phyloP scores from a whole-genome alignment of 2,797 vertebrate genomes.

The Onychomys torridus region DNA sequence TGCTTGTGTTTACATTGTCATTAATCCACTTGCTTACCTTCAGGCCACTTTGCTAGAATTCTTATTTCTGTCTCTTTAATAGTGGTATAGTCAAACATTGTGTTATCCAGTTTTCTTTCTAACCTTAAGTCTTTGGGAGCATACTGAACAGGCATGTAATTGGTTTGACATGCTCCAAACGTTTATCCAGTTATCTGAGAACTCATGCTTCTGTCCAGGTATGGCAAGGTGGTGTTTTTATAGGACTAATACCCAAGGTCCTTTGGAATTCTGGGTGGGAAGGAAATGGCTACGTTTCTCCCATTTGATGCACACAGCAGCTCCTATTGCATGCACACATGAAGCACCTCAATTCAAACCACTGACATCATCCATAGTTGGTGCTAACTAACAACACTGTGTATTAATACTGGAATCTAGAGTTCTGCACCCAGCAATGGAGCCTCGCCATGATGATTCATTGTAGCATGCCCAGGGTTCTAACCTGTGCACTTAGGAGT shows the following conservation, averaged over 20 bases:
- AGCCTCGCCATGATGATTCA: no score
- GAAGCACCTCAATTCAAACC: neutral
- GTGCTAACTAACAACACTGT: neutral
- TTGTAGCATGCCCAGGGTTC: accelerated
- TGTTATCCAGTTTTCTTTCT: neutral
- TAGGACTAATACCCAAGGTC: neutral
- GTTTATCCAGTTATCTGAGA: neutral
- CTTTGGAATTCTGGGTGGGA: neutral
- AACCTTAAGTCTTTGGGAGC: neutral
- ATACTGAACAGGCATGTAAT: neutral
- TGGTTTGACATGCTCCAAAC: conserved; percentile 10
- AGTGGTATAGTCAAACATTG: neutral
- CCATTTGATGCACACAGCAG: neutral
- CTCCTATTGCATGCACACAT: neutral
- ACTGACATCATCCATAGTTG: neutral
- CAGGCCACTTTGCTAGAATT: neutral
- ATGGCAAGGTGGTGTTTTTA: neutral
- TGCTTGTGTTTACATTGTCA: neutral
- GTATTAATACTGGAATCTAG: neutral
- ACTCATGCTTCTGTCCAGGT: neutral
- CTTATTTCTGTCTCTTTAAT: neutral
- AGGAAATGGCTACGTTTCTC: neutral
- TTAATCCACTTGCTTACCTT: conserved; percentile 20
- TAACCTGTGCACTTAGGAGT: no score
- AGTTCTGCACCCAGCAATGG: neutral